A percentile compares a stretch with the other conserved stretches of the same genome.
These are phyloP conservation scores for Neodontobutis hainanensis DNA, from an alignment of 2,113 vertebrate genomes.

Conservation along the genomic window DNA sequence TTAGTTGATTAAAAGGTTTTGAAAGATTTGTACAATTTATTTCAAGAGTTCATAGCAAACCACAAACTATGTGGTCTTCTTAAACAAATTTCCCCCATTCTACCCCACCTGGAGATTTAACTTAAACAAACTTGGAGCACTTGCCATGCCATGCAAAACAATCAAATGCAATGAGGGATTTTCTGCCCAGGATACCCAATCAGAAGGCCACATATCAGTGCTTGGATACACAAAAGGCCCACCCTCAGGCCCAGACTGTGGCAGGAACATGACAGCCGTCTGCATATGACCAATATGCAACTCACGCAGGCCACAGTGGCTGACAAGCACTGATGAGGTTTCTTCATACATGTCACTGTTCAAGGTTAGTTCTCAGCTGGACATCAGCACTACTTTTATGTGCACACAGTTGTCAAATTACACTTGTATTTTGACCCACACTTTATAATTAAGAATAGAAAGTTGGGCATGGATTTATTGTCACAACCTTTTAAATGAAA, in stretches of 20 bases:
- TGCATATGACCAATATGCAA: slow-evolving; percentile 62
- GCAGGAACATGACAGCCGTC: slow-evolving; percentile 55
- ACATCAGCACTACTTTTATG: slow-evolving; percentile 59
- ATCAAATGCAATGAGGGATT: slow-evolving; percentile 63
- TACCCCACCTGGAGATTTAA: slow-evolving; percentile 73
- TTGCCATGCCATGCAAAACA: slow-evolving; percentile 83
- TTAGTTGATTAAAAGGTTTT: slow-evolving; percentile 16
- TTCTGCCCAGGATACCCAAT: slow-evolving; percentile 77
- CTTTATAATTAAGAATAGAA: too few relatives aligned
- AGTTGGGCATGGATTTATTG: too few relatives aligned
- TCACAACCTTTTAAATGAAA: not conserved
- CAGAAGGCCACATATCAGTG: slow-evolving; percentile 42
- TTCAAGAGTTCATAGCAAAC: slow-evolving; percentile 3
- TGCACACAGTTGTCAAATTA: slow-evolving; percentile 42
- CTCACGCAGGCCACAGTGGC: slow-evolving; percentile 56
- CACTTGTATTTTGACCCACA: not conserved
- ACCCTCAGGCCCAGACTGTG: slow-evolving; percentile 35
- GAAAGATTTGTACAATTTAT: not conserved
- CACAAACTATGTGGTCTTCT: slow-evolving; percentile 9
- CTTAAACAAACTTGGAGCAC: slow-evolving; percentile 67
- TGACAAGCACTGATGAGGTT: slow-evolving; percentile 56
- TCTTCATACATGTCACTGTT: slow-evolving; percentile 65
- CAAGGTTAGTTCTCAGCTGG: slow-evolving; percentile 51
- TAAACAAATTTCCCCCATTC: slow-evolving; percentile 70
- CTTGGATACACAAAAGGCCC: slow-evolving; percentile 50